A percentile compares a stretch with the other conserved stretches of the same genome.
These are phyloP conservation scores for Plebejus anna DNA, from an alignment of 2,888 invertebrate species.

Conservation along the genomic window DNA sequence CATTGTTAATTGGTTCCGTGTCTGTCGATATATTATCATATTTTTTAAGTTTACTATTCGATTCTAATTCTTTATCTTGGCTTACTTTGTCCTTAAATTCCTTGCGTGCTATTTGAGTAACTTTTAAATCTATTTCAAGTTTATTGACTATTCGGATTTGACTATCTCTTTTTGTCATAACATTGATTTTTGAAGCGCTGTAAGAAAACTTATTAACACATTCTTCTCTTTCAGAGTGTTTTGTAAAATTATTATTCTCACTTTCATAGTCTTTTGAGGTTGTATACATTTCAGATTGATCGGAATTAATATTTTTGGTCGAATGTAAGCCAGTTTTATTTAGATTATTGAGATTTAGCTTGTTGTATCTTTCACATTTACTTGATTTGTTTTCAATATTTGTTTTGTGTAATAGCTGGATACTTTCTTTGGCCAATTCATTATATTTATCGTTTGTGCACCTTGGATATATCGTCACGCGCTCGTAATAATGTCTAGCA, in stretches of 20 bases:
- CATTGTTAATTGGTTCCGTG: background rate
- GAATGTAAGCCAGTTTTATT: background rate
- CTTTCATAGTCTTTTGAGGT: background rate
- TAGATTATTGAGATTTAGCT: background rate
- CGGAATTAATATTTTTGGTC: background rate
- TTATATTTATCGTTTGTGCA: background rate
- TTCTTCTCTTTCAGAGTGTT: conserved; percentile 29
- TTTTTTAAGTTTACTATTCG: background rate
- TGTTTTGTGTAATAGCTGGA: background rate
- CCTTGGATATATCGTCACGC: background rate
- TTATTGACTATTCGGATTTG: conserved; percentile 52
- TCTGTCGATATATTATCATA: background rate
- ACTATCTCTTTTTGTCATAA: conserved; percentile 46
- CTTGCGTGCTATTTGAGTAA: conserved; percentile 51
- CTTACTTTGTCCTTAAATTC: conserved; percentile 22
- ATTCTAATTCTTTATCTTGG: background rate
- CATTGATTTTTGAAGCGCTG: conserved; percentile 49
- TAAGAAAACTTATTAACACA: conserved; percentile 49
- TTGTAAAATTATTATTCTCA: conserved; percentile 24
- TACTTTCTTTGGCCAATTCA: background rate
- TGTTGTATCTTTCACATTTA: background rate
- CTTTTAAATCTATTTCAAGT: conserved; percentile 56
- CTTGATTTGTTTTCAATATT: background rate
- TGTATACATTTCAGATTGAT: conserved; percentile 23
- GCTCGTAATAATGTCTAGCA: background rate